Conservation (phyloP, 2,113 vertebrate species). For the human region GRCh38 chr13:34559001-34559500, state of each 20-base stretch:
- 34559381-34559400: conserved; percentile 42
- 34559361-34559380: neutral
- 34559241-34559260: neutral
- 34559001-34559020: neutral
- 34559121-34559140: neutral
- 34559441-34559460: conserved; percentile 46
- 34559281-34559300: neutral
- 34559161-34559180: neutral
- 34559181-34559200: neutral
- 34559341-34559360: neutral
- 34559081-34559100: neutral
- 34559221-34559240: neutral
- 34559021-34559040: neutral
- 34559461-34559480: conserved; percentile 22
- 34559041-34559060: neutral
- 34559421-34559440: conserved; percentile 23
- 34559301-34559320: neutral
- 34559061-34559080: neutral
- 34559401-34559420: conserved; percentile 20
- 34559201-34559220: neutral
- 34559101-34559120: neutral
- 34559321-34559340: neutral
- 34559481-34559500: conserved; percentile 39
- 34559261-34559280: neutral
- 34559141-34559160: neutral